Evolutionary conservation across 2,797 vertebrate genomes (phyloP).

Genomic region (Myotis planiceps): DNA sequence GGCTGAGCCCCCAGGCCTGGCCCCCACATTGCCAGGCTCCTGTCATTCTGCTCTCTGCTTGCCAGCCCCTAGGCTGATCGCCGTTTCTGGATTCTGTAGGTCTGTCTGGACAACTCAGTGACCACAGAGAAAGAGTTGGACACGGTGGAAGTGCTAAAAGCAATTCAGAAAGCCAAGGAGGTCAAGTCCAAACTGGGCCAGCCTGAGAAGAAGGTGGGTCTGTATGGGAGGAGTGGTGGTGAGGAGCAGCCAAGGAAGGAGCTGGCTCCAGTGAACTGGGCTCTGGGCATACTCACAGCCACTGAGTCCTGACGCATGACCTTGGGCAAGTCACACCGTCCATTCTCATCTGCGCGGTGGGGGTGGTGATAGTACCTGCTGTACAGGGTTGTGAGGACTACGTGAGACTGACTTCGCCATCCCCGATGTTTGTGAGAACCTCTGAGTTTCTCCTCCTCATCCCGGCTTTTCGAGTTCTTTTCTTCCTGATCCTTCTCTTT

Average conservation of each 20-base stretch:
- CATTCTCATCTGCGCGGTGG: background rate
- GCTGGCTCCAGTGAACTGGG: background rate
- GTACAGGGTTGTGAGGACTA: rapidly evolving
- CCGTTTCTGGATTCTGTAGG: constrained; percentile 84
- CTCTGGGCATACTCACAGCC: background rate
- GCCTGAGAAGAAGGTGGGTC: constrained; percentile 93
- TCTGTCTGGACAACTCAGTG: constrained; percentile 92
- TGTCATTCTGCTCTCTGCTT: background rate
- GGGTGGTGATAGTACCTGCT: background rate
- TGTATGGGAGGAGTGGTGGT: background rate
- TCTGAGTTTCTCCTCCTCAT: background rate
- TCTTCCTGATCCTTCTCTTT: background rate
- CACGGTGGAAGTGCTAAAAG: constrained; percentile 98
- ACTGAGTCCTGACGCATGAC: background rate
- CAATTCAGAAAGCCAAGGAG: constrained; percentile 98
- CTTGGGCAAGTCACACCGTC: background rate
- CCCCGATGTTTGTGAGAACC: background rate
- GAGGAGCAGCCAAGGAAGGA: background rate
- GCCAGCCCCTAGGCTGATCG: background rate
- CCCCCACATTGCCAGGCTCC: background rate
- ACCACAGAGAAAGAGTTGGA: constrained; percentile 97
- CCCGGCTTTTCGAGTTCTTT: background rate
- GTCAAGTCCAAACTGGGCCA: constrained; percentile 93
- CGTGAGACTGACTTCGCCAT: background rate
- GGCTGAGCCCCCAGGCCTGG: background rate